A percentile compares a stretch with the other conserved stretches of the same genome.
These are phyloP conservation scores for Drosophila vallismaia DNA, from an alignment of 2,888 invertebrate genomes.

Conservation along the genomic window DNA sequence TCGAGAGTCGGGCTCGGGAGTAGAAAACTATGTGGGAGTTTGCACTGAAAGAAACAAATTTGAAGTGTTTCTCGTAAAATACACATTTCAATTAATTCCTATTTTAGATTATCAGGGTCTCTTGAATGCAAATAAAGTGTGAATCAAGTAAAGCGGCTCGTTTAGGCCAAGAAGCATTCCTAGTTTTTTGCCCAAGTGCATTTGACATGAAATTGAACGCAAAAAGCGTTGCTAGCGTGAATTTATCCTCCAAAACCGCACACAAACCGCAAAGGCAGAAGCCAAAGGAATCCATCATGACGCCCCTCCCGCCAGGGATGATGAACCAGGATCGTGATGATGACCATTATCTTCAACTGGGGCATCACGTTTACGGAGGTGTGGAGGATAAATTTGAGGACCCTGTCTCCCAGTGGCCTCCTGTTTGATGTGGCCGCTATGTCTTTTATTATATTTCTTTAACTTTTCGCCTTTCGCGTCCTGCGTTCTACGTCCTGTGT, in stretches of 20 bases:
- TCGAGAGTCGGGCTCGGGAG: slow-evolving; percentile 48
- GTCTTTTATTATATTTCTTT: slow-evolving; percentile 71
- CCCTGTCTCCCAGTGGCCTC: slow-evolving; percentile 64
- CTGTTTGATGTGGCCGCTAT: slow-evolving; percentile 69
- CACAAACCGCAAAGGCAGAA: slow-evolving; percentile 61
- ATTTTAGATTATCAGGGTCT: background rate
- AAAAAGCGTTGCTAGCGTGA: slow-evolving; percentile 53
- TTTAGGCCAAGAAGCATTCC: background rate
- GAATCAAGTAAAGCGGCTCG: background rate
- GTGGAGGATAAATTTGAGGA: slow-evolving; percentile 36
- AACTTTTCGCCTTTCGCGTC: slow-evolving; percentile 7
- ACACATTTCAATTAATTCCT: background rate
- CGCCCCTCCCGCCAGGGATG: slow-evolving; percentile 42
- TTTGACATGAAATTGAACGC: slow-evolving; percentile 68
- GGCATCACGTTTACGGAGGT: slow-evolving; percentile 45
- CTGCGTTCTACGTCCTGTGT: slow-evolving; percentile 3
- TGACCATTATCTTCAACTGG: slow-evolving; percentile 20
- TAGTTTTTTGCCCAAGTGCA: background rate
- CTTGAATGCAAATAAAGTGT: background rate
- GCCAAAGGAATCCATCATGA: slow-evolving; percentile 74
- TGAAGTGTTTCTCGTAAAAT: background rate
- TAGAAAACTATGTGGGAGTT: slow-evolving; percentile 38
- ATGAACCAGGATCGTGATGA: slow-evolving; percentile 4
- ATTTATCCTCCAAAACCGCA: slow-evolving; percentile 42
- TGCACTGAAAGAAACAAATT: background rate